Evolutionary conservation across 2,113 vertebrate species (phyloP), one percentile per base, ranked within the genome.

Genomic region (Centropus bengalensis): DNA sequence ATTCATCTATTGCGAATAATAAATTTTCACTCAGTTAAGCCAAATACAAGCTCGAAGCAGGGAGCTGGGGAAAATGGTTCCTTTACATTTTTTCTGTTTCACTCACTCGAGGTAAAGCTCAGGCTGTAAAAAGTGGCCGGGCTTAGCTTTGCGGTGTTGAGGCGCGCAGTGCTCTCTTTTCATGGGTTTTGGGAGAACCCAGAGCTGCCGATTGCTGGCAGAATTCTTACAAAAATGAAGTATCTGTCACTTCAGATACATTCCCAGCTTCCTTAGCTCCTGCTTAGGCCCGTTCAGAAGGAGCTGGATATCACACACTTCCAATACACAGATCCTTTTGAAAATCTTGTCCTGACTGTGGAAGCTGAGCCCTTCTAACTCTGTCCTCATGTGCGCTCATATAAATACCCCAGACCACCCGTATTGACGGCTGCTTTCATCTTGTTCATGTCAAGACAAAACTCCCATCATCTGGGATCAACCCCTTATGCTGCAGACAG

Each of bases 391-490:
- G 19, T 68, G 17, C 49, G 32, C 36, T 71, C 27, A 4, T 33
- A 10, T 23, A 45, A 22, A 23, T 68, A 33, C 27, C 49, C 67
- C 77, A 87, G 64, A 56, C 21, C 45, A 60, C 24, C 26, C 8
- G 4, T 32, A 64, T 47, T 22, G 44, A 42, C 71, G 83, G 22
- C 27, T 81, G 6, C 26, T 87, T 89, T 81, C 9, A 30, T 82
- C 56, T 33, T 52, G 17, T 42, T 92, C 33, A 1, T 27, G 30
- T 79, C 49, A 33, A 82, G 58, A 21, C 67, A 85, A 79, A 93
- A 28, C 44, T 64, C 27, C 28, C 44, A 26, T 1, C 0, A 4
- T 75, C 42, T 1, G 1, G 38, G 56, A 71, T 91, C 69, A 56
- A 40, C 75, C 38, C 62, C 64, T 71, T 78, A 30, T 16, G 56